Evolutionary conservation across 35 echinoderm and acorn worm genomes (phyloP).

Genomic region (Strongylocentrotus purpuratus): DNA sequence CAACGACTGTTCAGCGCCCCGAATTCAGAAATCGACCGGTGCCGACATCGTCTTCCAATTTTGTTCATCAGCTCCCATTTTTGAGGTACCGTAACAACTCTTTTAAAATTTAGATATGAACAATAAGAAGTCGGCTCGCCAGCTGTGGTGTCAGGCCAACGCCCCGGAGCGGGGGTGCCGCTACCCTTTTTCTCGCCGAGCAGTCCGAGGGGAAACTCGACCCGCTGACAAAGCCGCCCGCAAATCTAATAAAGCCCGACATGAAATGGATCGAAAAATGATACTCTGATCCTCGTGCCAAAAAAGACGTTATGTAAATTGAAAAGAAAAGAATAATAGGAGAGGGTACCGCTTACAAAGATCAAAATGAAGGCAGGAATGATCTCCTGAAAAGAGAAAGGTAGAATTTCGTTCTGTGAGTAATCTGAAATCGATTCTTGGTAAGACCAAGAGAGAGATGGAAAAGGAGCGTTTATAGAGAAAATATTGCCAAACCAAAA

Average conservation of each 20-base stretch:
- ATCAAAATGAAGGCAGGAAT: neutral
- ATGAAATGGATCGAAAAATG: slow-evolving; percentile 33
- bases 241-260: slow-evolving; percentile 37
- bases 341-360: neutral
- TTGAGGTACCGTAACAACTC: neutral
- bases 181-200: neutral
- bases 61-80: neutral
- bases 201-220: neutral
- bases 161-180: neutral
- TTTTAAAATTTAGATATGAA: neutral
- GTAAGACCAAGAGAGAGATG: neutral
- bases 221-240: slow-evolving; percentile 22
- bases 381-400: neutral
- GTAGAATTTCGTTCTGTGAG: neutral
- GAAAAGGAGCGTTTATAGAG: neutral
- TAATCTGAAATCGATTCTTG: neutral
- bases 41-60: neutral
- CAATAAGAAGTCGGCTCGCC: neutral
- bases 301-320: slow-evolving; percentile 35
- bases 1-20: too few species aligned
- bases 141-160: neutral
- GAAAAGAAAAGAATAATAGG: neutral
- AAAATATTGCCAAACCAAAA: neutral
- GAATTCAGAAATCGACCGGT: neutral
- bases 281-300: slow-evolving; percentile 7